Conservation (phyloP, 2,113 vertebrate species). For the Ardeotis arabs region DNA sequence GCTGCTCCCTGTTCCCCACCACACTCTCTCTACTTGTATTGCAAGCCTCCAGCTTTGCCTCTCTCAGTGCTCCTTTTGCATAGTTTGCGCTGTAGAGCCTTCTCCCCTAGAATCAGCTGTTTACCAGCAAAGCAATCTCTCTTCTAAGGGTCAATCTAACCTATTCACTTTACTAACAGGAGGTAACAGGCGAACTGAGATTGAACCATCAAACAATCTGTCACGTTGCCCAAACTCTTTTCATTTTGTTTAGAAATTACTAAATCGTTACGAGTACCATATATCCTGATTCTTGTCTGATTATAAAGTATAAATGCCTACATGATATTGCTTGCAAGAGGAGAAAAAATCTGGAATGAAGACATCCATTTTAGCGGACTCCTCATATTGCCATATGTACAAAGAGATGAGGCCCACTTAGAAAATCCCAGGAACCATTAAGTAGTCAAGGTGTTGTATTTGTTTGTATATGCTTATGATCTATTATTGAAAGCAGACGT, state of each 20-base stretch:
- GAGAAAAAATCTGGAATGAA: background rate
- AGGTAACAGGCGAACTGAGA: background rate
- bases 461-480: background rate
- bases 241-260: background rate
- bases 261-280: background rate
- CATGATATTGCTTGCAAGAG: background rate
- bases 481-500: background rate
- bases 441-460: background rate
- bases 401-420: background rate
- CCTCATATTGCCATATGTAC: background rate
- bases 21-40: background rate
- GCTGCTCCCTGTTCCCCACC: background rate
- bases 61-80: background rate
- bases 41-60: background rate
- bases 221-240: background rate
- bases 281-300: background rate
- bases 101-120: background rate
- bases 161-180: background rate
- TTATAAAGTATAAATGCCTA: background rate
- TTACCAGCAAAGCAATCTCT: background rate
- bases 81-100: background rate
- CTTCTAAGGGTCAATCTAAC: background rate
- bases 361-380: background rate
- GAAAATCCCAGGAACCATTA: background rate
- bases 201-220: background rate